Evolutionary conservation across 2,888 invertebrate genomes (phyloP).

Genomic region (Andrena marginata): DNA sequence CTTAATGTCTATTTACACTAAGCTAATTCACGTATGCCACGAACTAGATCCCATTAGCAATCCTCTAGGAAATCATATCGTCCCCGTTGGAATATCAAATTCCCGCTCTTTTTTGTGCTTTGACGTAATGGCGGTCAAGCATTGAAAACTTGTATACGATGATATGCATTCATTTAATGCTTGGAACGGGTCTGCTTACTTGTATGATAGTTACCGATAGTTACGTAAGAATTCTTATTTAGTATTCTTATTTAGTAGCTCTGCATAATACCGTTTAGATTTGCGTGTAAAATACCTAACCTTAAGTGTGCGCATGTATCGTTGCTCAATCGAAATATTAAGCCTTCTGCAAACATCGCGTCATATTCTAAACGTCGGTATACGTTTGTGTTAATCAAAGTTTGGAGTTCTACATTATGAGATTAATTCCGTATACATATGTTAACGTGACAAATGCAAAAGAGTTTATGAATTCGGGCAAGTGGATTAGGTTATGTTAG

Average conservation of each 20-base stretch:
- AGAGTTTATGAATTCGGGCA: neutral
- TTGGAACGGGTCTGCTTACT: neutral
- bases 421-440: neutral
- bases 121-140: neutral
- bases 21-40: neutral
- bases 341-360: neutral
- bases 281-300: slow-evolving; percentile 2
- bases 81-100: neutral
- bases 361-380: neutral
- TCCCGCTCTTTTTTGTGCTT: neutral
- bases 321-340: neutral
- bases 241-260: neutral
- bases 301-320: neutral
- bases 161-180: neutral
- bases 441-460: neutral
- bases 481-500: neutral
- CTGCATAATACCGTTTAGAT: neutral
- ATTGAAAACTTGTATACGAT: neutral
- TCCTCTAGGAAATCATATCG: neutral
- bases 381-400: neutral
- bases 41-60: neutral
- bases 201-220: neutral
- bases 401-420: neutral
- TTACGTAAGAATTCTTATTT: slow-evolving; percentile 1
- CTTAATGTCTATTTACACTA: neutral